A percentile compares a stretch with the other conserved stretches of the same genome.
phyloP scores from a whole-genome alignment of 2,797 vertebrate genomes.

The Acestrorhynchus altus region DNA sequence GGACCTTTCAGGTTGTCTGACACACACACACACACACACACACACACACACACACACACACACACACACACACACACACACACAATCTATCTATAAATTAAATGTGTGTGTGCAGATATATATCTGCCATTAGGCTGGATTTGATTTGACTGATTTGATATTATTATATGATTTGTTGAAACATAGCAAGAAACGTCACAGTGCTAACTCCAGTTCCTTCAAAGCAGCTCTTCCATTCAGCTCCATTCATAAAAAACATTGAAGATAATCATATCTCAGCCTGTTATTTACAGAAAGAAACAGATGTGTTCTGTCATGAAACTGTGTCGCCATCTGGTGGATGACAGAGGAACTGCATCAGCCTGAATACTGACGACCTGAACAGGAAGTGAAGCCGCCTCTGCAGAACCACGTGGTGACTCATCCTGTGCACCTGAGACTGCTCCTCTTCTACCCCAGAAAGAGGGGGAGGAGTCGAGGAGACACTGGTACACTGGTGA shows the following conservation, averaged over 20 bases:
- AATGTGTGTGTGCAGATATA: no score
- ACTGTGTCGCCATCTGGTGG: constrained; percentile 46
- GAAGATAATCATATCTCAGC: constrained; percentile 1
- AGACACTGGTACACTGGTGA: no score
- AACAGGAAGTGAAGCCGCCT: background rate
- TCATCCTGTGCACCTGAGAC: background rate
- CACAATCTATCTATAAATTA: no score
- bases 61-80: no score
- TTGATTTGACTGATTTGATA: no score
- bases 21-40: no score
- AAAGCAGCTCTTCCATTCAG: constrained; percentile 9
- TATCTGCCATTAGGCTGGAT: no score
- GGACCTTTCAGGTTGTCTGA: no score
- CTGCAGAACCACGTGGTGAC: background rate
- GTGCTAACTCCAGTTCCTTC: background rate
- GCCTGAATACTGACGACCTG: background rate
- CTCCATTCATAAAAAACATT: background rate
- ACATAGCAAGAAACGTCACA: background rate
- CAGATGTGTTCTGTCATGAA: background rate
- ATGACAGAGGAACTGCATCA: background rate
- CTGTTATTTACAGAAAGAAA: background rate
- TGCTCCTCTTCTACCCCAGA: background rate
- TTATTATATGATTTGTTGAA: background rate
- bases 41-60: no score
- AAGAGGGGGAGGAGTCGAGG: no score